A percentile compares a stretch with the other conserved stretches of the same genome.
Evolutionary conservation across 2,797 vertebrate species (phyloP).

Genomic region (Coluber constrictor): DNA sequence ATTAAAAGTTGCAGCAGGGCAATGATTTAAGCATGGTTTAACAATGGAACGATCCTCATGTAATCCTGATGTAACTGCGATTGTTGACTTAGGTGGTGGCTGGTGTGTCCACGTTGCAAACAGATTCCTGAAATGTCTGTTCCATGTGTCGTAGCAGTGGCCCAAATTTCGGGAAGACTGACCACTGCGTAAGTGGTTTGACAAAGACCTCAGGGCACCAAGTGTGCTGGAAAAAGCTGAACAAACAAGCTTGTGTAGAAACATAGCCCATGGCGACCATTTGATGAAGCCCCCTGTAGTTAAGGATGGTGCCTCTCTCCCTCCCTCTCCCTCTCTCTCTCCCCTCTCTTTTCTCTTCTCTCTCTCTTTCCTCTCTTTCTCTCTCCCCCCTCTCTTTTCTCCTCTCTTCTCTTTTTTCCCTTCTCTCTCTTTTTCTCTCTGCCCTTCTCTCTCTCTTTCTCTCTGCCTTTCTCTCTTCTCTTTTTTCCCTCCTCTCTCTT

Average conservation of each 20-base stretch:
- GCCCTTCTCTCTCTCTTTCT: too few relatives aligned
- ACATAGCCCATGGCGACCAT: slow-evolving; percentile 26
- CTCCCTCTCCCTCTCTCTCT: too few relatives aligned
- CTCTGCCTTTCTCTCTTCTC: too few relatives aligned
- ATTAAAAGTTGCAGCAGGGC: background rate
- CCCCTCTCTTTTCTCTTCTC: too few relatives aligned
- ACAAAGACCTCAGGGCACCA: slow-evolving; percentile 53
- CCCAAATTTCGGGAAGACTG: slow-evolving; percentile 60
- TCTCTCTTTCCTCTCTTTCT: too few relatives aligned
- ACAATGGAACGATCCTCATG: background rate
- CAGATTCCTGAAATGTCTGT: slow-evolving; percentile 43
- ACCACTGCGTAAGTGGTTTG: slow-evolving; percentile 59
- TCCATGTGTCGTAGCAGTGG: slow-evolving; percentile 9
- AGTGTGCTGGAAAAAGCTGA: slow-evolving; percentile 48
- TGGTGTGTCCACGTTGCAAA: slow-evolving; percentile 20
- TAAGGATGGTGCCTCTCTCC: slow-evolving; percentile 4
- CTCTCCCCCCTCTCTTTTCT: too few relatives aligned
- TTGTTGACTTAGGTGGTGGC: slow-evolving; percentile 19
- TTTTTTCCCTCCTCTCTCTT: too few relatives aligned
- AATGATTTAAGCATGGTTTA: background rate
- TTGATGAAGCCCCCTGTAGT: slow-evolving; percentile 23
- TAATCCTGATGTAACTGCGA: slow-evolving; percentile 29
- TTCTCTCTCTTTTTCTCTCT: too few relatives aligned
- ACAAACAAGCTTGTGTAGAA: slow-evolving; percentile 51
- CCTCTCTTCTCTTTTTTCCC: too few relatives aligned